Conservation (phyloP, 2,888 invertebrate species). For the Nemapogon koenigi region DNA sequence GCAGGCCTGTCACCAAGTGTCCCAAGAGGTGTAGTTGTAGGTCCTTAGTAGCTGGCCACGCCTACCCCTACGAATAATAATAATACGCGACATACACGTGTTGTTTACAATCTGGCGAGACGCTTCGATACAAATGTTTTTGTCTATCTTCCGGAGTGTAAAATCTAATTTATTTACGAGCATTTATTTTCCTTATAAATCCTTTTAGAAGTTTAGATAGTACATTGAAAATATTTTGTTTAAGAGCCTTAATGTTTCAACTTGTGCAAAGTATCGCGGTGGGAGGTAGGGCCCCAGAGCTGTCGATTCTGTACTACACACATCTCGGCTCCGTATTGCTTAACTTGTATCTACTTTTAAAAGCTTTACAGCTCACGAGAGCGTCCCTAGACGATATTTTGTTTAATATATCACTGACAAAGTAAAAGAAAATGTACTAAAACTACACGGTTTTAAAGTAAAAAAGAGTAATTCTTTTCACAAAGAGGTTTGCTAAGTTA, state of each 20-base stretch:
- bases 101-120: no score
- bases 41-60: no score
- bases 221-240: no score
- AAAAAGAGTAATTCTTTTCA: neutral
- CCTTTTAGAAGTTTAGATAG: no score
- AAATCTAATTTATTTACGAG: no score
- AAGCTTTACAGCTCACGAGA: conserved; percentile 9
- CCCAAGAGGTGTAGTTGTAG: no score
- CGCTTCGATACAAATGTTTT: no score
- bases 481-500: neutral
- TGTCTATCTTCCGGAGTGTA: no score
- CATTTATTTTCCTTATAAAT: no score
- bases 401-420: conserved; percentile 1
- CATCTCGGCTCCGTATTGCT: conserved; percentile 2
- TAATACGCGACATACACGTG: no score
- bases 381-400: conserved; percentile 7
- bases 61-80: no score
- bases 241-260: conserved; percentile 4
- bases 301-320: conserved; percentile 3
- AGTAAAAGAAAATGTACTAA: neutral
- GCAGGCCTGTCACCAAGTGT: no score
- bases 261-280: conserved; percentile 3
- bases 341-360: conserved; percentile 6
- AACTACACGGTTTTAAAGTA: neutral
- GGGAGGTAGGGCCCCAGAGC: conserved; percentile 5